These are phyloP conservation scores for Zonitis immaculata DNA, from an alignment of 2,888 invertebrate genomes.

Conservation along the genomic window DNA sequence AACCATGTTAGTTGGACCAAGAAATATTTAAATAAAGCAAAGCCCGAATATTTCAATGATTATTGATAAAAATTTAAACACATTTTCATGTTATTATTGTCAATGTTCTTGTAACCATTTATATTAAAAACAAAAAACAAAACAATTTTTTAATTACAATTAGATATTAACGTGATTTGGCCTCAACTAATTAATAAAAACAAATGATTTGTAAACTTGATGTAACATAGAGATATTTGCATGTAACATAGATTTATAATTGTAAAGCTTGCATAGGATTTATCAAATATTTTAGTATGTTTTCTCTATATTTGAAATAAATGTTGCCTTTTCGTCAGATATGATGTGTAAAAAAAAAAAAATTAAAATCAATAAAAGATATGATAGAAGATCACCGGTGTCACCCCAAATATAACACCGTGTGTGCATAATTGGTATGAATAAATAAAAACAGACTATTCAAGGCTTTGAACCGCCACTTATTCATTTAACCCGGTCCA, in stretches of 20 bases:
- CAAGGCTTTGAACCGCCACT: not conserved
- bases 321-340: slow-evolving; percentile 46
- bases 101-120: slow-evolving; percentile 27
- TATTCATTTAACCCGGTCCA: no score
- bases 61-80: slow-evolving; percentile 25
- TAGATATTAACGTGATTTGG: slow-evolving; percentile 44
- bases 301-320: slow-evolving; percentile 43
- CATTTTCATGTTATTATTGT: slow-evolving; percentile 36
- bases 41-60: slow-evolving; percentile 1
- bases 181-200: slow-evolving; percentile 23
- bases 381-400: not conserved
- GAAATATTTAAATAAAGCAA: slow-evolving; percentile 23
- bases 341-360: not conserved
- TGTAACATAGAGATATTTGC: slow-evolving; percentile 42
- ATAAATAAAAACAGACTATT: not conserved
- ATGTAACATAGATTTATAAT: slow-evolving; percentile 41
- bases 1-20: slow-evolving; percentile 45
- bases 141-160: slow-evolving; percentile 16
- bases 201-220: slow-evolving; percentile 42
- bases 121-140: slow-evolving; percentile 17
- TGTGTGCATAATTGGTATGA: not conserved
- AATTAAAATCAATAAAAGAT: not conserved
- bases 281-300: slow-evolving; percentile 46
- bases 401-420: not conserved
- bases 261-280: slow-evolving; percentile 47